Conservation (phyloP, 2,797 vertebrate species). For the Channa striata region DNA sequence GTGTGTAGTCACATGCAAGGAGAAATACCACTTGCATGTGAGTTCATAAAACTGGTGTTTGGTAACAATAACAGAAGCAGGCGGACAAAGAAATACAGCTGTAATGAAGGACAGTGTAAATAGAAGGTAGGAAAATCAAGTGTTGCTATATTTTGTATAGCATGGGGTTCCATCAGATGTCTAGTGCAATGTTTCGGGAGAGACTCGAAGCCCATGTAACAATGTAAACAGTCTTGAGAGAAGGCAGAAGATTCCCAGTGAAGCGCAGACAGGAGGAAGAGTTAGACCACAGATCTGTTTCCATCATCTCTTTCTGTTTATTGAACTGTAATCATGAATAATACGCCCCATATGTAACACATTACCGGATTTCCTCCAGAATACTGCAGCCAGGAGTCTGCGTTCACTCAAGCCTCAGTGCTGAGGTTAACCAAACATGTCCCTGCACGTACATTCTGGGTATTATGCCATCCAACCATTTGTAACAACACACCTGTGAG, state of each 20-base stretch:
- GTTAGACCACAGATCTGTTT: slow-evolving; percentile 55
- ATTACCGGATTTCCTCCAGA: slow-evolving; percentile 72
- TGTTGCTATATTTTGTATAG: not conserved
- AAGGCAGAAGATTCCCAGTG: slow-evolving; percentile 45
- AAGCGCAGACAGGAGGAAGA: slow-evolving; percentile 53
- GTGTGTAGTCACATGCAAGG: not conserved
- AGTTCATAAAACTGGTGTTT: not conserved
- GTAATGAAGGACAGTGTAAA: not conserved
- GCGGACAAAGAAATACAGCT: not conserved
- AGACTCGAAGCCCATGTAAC: not conserved
- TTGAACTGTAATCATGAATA: slow-evolving; percentile 76
- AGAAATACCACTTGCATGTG: not conserved
- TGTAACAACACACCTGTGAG: slow-evolving; percentile 29
- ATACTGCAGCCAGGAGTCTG: slow-evolving; percentile 60
- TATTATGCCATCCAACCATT: slow-evolving; percentile 42
- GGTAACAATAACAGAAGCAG: not conserved
- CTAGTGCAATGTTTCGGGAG: not conserved
- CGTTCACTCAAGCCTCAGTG: slow-evolving; percentile 58
- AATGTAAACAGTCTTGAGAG: slow-evolving; percentile 7
- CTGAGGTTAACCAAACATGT: slow-evolving; percentile 70
- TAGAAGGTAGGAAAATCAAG: not conserved
- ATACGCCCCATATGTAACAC: slow-evolving; percentile 68
- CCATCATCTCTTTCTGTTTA: slow-evolving; percentile 72
- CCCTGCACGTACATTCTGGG: slow-evolving; percentile 62
- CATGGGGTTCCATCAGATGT: not conserved